phyloP scores from a whole-genome alignment of 2,888 invertebrate species.

The Cantharis lateralis region DNA sequence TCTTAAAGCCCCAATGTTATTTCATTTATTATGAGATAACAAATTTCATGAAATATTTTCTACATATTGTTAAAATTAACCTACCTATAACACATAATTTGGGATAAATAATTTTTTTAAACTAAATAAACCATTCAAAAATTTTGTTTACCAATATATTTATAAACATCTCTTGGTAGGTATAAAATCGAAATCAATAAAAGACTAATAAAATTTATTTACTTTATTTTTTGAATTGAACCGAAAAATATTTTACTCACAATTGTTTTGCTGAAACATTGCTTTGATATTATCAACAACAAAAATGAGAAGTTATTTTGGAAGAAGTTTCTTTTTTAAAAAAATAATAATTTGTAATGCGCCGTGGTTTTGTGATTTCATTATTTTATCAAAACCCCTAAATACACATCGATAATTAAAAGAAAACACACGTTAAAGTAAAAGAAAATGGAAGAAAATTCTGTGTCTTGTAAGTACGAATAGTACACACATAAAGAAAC shows the following conservation, averaged over 20 bases:
- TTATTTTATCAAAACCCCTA: not conserved
- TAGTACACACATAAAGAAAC: not conserved
- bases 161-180: not conserved
- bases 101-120: too few relatives aligned
- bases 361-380: not conserved
- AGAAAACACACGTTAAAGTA: not conserved
- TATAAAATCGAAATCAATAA: not conserved
- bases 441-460: not conserved
- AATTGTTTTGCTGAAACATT: not conserved
- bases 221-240: not conserved
- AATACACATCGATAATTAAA: not conserved
- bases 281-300: not conserved
- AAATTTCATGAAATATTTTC: too few relatives aligned
- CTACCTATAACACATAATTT: too few relatives aligned
- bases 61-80: too few relatives aligned
- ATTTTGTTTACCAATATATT: too few relatives aligned
- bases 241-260: too few relatives aligned
- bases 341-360: not conserved
- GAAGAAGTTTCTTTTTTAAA: not conserved
- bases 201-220: not conserved
- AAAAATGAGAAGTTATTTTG: not conserved
- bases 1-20: too few relatives aligned
- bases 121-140: too few relatives aligned
- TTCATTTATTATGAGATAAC: too few relatives aligned
- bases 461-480: not conserved